Conservation (phyloP, 1,140 invertebrate genomes). For the Drusus annulatus region DNA sequence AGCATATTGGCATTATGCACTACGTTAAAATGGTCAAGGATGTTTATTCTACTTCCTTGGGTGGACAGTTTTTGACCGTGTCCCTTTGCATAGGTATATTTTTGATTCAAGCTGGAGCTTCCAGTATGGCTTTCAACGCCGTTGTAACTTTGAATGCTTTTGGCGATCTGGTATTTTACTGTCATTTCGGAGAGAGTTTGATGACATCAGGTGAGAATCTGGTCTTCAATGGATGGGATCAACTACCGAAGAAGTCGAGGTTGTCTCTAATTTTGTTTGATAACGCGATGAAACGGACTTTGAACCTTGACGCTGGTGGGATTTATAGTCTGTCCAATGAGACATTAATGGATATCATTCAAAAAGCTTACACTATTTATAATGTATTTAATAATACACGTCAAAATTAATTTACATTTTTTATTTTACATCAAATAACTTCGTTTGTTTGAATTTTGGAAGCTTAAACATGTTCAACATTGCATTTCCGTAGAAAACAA, state of each 20-base stretch:
- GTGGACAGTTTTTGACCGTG: slow-evolving; percentile 26
- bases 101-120: slow-evolving; percentile 22
- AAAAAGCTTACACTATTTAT: slow-evolving; percentile 50
- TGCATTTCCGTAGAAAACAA: no score
- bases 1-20: slow-evolving; percentile 43
- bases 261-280: slow-evolving; percentile 17
- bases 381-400: slow-evolving; percentile 28
- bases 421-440: no score
- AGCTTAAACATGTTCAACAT: no score
- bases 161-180: slow-evolving; percentile 46
- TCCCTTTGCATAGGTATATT: slow-evolving; percentile 32
- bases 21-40: slow-evolving; percentile 25
- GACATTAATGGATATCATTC: slow-evolving; percentile 35
- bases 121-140: slow-evolving; percentile 23
- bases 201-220: slow-evolving; percentile 16
- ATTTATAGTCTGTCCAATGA: slow-evolving; percentile 43
- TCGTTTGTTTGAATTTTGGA: no score
- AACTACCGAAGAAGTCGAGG: slow-evolving; percentile 22
- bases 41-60: slow-evolving; percentile 28
- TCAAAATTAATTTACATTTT: no score
- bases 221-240: neutral
- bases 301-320: slow-evolving; percentile 33
- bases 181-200: slow-evolving; percentile 45
- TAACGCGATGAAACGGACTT: slow-evolving; percentile 1
- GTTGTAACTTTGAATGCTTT: slow-evolving; percentile 36